Conservation (phyloP, 2,113 vertebrate species). For the Terrapene triunguis region DNA sequence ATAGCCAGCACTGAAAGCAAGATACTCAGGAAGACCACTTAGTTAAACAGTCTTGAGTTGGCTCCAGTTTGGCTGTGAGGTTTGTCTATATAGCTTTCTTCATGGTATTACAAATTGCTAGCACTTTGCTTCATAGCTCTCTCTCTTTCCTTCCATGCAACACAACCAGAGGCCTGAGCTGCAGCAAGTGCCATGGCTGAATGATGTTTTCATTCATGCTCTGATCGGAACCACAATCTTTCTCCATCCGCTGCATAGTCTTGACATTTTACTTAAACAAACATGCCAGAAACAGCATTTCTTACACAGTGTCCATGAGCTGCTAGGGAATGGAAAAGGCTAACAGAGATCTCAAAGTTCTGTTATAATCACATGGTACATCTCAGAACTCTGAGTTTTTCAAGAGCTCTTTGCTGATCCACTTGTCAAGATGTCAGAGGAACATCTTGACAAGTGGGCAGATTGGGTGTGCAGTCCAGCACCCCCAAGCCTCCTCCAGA, state of each 20-base stretch:
- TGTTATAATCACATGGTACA: slow-evolving; percentile 4
- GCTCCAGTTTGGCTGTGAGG: background rate
- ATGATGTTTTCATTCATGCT: background rate
- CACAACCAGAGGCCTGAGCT: background rate
- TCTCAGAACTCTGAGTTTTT: background rate
- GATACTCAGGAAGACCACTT: background rate
- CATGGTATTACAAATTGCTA: background rate
- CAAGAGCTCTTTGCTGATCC: background rate
- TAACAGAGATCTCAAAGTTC: background rate
- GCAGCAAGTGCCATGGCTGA: background rate
- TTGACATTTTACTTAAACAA: background rate
- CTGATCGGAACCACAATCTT: background rate
- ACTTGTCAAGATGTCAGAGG: background rate
- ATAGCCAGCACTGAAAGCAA: fast-evolving
- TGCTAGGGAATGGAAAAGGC: background rate
- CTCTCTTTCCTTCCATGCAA: background rate
- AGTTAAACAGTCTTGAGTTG: background rate
- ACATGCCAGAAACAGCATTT: background rate
- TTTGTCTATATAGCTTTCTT: background rate
- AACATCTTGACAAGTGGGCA: background rate
- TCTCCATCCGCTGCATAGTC: background rate
- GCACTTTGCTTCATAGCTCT: background rate
- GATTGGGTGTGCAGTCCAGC: background rate
- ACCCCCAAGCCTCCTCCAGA: slow-evolving; percentile 38
- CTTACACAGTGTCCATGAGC: background rate